phyloP scores from a whole-genome alignment of 2,797 vertebrate species.

The Molossus alvarezi region DNA sequence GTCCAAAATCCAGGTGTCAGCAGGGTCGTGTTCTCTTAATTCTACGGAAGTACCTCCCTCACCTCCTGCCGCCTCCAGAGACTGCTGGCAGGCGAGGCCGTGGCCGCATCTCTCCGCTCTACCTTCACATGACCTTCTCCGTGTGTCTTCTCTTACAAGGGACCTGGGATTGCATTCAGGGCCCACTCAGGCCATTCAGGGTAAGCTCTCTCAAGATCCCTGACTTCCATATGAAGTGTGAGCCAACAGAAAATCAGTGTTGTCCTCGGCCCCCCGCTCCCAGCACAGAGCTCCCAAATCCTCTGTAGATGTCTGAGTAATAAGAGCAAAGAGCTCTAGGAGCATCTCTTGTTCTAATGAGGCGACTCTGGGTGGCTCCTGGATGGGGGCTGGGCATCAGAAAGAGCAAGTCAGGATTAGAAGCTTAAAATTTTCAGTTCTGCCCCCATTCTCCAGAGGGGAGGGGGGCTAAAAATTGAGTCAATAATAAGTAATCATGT shows the following conservation, averaged over 20 bases:
- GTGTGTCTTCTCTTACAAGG: background rate
- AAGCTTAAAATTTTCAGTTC: background rate
- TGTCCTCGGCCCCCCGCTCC: background rate
- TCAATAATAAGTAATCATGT: background rate
- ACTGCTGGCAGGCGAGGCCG: background rate
- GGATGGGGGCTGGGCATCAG: background rate
- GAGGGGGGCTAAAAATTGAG: background rate
- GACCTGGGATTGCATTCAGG: too few species aligned
- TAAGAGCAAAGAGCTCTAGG: background rate
- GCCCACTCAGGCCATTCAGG: background rate
- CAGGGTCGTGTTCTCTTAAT: background rate
- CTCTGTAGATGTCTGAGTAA: background rate
- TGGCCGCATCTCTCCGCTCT: background rate
- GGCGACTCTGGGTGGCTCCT: background rate
- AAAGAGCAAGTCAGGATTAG: background rate
- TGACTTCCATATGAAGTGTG: background rate
- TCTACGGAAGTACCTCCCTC: background rate
- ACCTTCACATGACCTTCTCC: background rate
- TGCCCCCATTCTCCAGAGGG: background rate
- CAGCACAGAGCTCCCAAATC: background rate
- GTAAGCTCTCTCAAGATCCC: background rate
- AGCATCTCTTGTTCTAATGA: background rate
- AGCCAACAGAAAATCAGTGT: background rate
- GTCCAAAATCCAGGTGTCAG: background rate
- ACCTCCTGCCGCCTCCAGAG: background rate